Conservation (phyloP, 2,113 vertebrate genomes). For the Austrofundulus limnaeus region DNA sequence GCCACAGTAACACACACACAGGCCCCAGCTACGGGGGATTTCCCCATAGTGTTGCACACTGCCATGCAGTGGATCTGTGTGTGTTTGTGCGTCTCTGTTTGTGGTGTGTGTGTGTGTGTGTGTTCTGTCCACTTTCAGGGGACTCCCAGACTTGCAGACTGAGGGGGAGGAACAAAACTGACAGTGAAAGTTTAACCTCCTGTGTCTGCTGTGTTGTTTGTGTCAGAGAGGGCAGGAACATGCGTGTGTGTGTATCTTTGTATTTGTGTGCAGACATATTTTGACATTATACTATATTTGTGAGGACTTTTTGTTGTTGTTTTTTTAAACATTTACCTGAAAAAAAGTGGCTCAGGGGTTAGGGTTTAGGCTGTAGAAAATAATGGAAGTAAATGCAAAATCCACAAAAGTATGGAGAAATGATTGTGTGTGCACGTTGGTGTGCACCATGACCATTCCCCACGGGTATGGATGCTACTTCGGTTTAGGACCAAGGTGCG, state of each 20-base stretch:
- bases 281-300: no score
- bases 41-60: constrained; percentile 47
- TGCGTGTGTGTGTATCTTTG: background rate
- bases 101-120: constrained; percentile 24
- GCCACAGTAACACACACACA: constrained; percentile 52
- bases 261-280: background rate
- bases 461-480: no score
- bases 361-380: no score
- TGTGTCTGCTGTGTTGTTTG: constrained; percentile 26
- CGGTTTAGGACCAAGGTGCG: no score
- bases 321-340: no score
- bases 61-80: constrained; percentile 15
- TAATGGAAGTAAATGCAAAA: no score
- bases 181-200: constrained; percentile 33
- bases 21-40: constrained; percentile 55
- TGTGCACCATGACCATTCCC: no score
- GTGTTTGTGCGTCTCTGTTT: constrained; percentile 5
- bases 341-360: no score
- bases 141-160: constrained; percentile 64
- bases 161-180: constrained; percentile 52
- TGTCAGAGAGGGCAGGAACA: background rate
- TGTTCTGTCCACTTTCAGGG: constrained; percentile 61
- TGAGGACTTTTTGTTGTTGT: no score
- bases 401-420: no score
- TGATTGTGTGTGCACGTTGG: no score